These are phyloP conservation scores for Archivesica marissinica DNA, from an alignment of 1,140 invertebrate genomes.

Conservation along the genomic window DNA sequence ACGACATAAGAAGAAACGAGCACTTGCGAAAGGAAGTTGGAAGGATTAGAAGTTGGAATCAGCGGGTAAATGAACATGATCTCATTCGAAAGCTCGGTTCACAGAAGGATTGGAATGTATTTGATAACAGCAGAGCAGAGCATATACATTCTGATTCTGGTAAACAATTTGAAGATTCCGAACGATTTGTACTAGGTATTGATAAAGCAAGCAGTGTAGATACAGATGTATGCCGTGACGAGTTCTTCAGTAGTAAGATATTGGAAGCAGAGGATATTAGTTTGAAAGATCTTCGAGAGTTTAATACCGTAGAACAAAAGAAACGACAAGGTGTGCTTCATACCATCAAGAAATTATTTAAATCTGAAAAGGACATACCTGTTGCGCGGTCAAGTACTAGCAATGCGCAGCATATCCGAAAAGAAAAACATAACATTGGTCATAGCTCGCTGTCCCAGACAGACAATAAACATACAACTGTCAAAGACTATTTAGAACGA, in stretches of 20 bases:
- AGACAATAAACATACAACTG: not conserved
- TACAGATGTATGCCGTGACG: not conserved
- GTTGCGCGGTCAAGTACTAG: not conserved
- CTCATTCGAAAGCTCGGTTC: constrained; percentile 7
- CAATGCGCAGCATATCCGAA: not conserved
- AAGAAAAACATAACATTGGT: not conserved
- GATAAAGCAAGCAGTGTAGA: not conserved
- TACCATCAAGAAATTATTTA: constrained; percentile 14
- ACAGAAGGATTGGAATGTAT: not conserved
- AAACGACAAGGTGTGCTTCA: not conserved
- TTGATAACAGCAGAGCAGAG: not conserved
- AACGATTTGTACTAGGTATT: not conserved
- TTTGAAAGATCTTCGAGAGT: not conserved
- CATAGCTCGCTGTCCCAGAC: not conserved
- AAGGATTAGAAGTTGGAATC: constrained; percentile 17
- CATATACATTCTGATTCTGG: not conserved
- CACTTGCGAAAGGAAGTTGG: not conserved
- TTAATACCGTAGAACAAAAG: not conserved
- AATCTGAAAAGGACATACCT: not conserved
- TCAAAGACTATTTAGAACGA: not conserved
- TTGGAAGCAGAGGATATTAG: not conserved
- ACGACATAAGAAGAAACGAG: not conserved
- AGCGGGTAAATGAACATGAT: constrained; percentile 21
- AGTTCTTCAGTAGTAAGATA: not conserved
- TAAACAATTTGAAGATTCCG: not conserved